Percentiles rank a stretch among this genome's conserved stretches.
Evolutionary conservation across 1,140 invertebrate species (phyloP).

Genomic region (Macrobrachium rosenbergii): DNA sequence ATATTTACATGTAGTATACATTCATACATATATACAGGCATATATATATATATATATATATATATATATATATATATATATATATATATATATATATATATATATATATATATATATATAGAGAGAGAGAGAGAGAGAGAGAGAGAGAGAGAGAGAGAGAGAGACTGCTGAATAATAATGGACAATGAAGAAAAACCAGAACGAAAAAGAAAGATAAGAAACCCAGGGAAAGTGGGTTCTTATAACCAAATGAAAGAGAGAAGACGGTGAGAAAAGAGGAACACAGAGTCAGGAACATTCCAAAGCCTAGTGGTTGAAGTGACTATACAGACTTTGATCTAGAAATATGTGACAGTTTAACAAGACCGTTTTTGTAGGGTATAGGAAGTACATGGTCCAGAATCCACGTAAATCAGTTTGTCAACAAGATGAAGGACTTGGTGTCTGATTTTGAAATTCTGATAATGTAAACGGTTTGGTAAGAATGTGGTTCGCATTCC

Average conservation of each 20-base stretch:
- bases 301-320: background rate
- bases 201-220: background rate
- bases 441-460: too few relatives aligned
- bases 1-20: too few relatives aligned
- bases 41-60: background rate
- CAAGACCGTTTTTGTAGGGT: too few relatives aligned
- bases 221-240: background rate
- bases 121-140: constrained; percentile 37
- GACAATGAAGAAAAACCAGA: constrained; percentile 8
- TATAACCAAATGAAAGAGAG: background rate
- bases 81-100: constrained; percentile 9
- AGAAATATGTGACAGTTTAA: too few relatives aligned
- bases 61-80: constrained; percentile 8
- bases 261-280: constrained; percentile 6
- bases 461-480: too few relatives aligned
- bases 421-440: too few relatives aligned
- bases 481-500: too few relatives aligned
- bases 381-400: too few relatives aligned
- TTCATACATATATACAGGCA: background rate
- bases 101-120: background rate
- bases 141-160: constrained; percentile 34
- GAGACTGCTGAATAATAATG: constrained; percentile 1
- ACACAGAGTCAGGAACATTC: constrained; percentile 14
- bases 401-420: too few relatives aligned
- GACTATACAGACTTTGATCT: too few relatives aligned